Percentiles rank a stretch among this genome's conserved stretches.
Evolutionary conservation across 2,113 vertebrate genomes (phyloP).

Genomic region (Syrrhaptes paradoxus): DNA sequence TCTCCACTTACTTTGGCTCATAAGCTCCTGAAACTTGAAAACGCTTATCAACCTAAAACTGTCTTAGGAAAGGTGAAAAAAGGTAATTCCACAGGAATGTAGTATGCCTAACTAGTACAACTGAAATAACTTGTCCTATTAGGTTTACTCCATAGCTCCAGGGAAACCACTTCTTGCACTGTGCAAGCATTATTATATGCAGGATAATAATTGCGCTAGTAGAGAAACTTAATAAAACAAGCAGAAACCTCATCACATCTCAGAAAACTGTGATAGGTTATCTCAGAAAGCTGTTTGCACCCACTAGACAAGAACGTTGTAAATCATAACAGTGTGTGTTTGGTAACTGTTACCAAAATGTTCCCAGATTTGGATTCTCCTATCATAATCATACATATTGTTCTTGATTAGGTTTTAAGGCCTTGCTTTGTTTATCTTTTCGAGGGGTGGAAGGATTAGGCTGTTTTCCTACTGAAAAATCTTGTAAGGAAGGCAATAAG

Average conservation of each 20-base stretch:
- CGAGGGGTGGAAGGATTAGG: neutral
- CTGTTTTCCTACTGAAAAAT: neutral
- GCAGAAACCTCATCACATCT: neutral
- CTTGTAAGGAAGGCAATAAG: neutral
- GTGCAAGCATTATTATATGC: neutral
- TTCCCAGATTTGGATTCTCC: neutral
- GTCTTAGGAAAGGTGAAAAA: neutral
- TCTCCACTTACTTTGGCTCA: neutral
- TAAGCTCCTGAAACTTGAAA: neutral
- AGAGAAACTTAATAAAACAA: neutral
- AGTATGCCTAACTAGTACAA: neutral
- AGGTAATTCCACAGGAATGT: neutral
- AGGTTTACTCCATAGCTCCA: neutral
- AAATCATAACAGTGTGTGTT: neutral
- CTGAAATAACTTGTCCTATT: neutral
- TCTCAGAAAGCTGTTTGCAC: neutral
- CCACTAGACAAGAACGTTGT: neutral
- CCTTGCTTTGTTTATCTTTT: neutral
- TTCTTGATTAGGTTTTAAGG: neutral
- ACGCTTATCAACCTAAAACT: neutral
- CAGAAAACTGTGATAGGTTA: neutral
- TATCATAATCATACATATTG: neutral
- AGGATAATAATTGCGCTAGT: neutral
- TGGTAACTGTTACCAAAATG: neutral
- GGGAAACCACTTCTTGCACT: neutral